Evolutionary conservation across 2,113 vertebrate species (phyloP).

Genomic region (Perca fluviatilis): DNA sequence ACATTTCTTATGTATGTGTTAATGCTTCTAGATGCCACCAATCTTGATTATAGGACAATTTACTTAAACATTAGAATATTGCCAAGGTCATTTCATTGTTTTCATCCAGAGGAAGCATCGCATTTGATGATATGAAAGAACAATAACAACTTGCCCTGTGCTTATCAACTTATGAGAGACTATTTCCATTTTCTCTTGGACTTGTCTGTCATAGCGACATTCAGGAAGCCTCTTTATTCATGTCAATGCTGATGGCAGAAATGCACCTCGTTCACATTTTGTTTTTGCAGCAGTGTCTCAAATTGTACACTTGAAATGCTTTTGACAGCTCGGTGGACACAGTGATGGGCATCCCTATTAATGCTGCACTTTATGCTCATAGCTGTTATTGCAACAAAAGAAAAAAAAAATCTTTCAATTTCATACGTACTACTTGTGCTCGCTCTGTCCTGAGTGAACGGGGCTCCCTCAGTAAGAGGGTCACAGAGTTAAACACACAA

Average conservation of each 20-base stretch:
- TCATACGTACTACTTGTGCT: slow-evolving; percentile 38
- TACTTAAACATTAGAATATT: not conserved
- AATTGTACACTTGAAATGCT: slow-evolving; percentile 23
- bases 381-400: slow-evolving; percentile 2
- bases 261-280: slow-evolving; percentile 17
- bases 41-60: not conserved
- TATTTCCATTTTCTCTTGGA: not conserved
- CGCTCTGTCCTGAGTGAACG: slow-evolving; percentile 35
- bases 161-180: not conserved
- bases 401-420: not conserved
- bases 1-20: not conserved
- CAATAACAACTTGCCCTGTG: slow-evolving; percentile 9
- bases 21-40: not conserved
- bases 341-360: not conserved
- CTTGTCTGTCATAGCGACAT: not conserved
- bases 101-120: not conserved
- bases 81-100: not conserved
- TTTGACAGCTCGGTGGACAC: slow-evolving; percentile 18
- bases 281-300: slow-evolving; percentile 8
- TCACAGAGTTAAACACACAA: slow-evolving; percentile 81
- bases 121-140: slow-evolving; percentile 12
- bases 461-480: slow-evolving; percentile 59
- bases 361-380: slow-evolving; percentile 8
- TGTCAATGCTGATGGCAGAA: slow-evolving; percentile 13
- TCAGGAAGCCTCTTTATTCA: slow-evolving; percentile 19